Base-by-base conservation (phyloP, 1,140 invertebrate species). In the Drosophila busckii region DNA sequence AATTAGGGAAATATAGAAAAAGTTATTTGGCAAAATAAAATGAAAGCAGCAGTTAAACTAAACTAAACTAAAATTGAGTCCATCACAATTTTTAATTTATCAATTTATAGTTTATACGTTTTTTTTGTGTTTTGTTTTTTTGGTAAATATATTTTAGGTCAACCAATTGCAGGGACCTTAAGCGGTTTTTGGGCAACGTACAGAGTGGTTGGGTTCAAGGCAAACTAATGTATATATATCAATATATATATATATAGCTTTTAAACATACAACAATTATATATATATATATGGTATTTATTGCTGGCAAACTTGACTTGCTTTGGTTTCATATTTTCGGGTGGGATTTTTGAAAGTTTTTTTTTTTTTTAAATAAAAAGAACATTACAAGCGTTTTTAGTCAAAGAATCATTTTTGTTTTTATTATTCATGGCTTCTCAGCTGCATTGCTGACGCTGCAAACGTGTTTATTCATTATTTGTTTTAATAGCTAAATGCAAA, bases 341-440 rank as follows among this genome's bases (percentile, higher is more conserved):
- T n/a, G n/a, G n/a, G n/a, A n/a, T 50, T 45, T 45, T 40, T 34
- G 3, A 17, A 13, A 23, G 48, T 38, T 20, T 9, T n/a, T 28
- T 40, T 28, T 25, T 29, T 12, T 49, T 31, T 54, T 58, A 78
- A 78, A 78, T 80, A 71, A 82, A 84, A 71, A 78, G 52, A 88
- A 88, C 88, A 80, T 78, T 54, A 84, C 78, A 84, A 84, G 78
- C 78, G 78, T 84, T 84, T 84, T 84, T 84, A 84, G 73, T 84
- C 78, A 84, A 84, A 84, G 78, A 84, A 84, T 80, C 70, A 69
- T 83, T 84, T 53, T 55, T 41, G 67, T 83, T 83, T 70, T 70
- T 78, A 63, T 71, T 68, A 73, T 73, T 73, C 59, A 73, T 80
- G 63, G 75, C 82, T 82, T 82, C 73, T 80, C 68, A n/a, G n/a